phyloP scores from a whole-genome alignment of 2,888 invertebrate species.

The Micoletzkya japonica region DNA sequence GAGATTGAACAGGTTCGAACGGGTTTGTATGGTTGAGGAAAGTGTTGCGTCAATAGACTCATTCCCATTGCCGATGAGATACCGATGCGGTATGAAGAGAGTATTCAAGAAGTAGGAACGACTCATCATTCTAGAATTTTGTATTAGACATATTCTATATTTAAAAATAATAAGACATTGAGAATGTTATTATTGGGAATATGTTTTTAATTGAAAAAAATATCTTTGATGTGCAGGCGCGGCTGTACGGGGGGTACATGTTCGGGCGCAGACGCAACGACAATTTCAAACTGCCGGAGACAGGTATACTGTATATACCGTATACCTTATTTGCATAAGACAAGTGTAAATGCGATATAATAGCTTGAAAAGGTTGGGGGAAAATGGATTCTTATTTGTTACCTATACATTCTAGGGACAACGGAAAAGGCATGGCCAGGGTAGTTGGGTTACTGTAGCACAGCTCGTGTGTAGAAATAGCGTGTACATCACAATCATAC shows the following conservation, averaged over 20 bases:
- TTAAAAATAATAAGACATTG: not conserved
- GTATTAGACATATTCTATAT: not conserved
- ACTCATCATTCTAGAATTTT: not conserved
- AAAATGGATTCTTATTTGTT: no score
- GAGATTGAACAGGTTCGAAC: constrained; percentile 22
- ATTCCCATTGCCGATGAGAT: not conserved
- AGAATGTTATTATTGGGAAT: not conserved
- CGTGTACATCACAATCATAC: no score
- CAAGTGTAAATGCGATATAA: not conserved
- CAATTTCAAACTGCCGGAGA: constrained; percentile 5
- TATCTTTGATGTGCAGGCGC: not conserved
- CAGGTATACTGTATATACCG: not conserved
- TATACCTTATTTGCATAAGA: not conserved
- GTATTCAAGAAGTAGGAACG: not conserved
- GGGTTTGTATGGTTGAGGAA: not conserved
- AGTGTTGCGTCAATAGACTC: not conserved
- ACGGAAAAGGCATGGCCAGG: no score
- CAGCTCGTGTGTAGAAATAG: no score
- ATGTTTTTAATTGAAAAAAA: not conserved
- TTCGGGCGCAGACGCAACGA: constrained; percentile 14
- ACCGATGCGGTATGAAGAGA: no score
- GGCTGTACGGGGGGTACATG: constrained; percentile 26
- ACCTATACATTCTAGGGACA: no score
- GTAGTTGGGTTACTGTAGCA: no score
- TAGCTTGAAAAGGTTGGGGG: not conserved